phyloP scores from a whole-genome alignment of 2,888 invertebrate species.

The Oligia strigilis region DNA sequence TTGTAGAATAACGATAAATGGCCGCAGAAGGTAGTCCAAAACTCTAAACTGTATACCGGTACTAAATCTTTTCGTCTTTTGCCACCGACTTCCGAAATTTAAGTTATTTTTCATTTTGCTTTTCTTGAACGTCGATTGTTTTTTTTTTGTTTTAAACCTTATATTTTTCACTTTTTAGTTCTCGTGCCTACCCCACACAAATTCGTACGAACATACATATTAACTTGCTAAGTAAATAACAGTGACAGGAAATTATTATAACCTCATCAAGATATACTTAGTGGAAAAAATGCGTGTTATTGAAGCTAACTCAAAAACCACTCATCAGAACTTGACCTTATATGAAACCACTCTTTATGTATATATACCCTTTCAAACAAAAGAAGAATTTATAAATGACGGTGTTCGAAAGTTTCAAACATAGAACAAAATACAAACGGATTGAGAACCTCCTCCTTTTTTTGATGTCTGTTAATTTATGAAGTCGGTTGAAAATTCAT shows the following conservation, averaged over 20 bases:
- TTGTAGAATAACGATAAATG: background rate
- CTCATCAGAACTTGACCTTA: background rate
- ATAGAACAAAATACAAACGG: background rate
- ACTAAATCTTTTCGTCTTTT: no score
- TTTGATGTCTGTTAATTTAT: no score
- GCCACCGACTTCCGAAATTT: no score
- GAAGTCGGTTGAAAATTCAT: no score
- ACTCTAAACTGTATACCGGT: no score
- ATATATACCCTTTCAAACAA: background rate
- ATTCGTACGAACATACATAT: background rate
- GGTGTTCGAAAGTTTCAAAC: background rate
- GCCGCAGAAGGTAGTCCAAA: no score
- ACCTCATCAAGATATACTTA: background rate
- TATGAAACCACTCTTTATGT: no score
- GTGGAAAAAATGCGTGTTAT: background rate
- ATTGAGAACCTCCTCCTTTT: no score
- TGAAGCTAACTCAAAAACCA: background rate
- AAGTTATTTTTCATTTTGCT: no score
- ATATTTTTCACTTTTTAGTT: background rate
- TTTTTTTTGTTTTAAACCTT: no score
- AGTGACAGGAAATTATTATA: background rate
- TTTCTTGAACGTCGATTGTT: no score
- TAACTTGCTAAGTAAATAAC: background rate
- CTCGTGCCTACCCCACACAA: background rate
- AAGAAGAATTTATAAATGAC: background rate